Evolutionary conservation across 2,888 invertebrate species (phyloP).

Genomic region (Lepeophtheirus nordmannii): DNA sequence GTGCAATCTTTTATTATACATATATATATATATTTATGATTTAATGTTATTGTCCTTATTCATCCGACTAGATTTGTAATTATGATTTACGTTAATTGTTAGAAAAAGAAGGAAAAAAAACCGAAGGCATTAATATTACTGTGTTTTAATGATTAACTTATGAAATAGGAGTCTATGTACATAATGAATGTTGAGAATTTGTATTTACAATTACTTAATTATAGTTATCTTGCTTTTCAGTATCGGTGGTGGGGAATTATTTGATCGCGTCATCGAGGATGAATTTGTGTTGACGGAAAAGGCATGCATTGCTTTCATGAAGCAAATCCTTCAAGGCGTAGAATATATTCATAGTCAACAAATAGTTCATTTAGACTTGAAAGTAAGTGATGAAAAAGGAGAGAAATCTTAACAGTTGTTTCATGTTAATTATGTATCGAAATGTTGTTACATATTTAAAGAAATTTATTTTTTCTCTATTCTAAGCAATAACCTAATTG

Average conservation of each 20-base stretch:
- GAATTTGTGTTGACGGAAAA: constrained; percentile 92
- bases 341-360: constrained; percentile 90
- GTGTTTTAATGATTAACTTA: too few species aligned
- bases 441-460: background rate
- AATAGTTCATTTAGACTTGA: constrained; percentile 91
- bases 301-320: constrained; percentile 77
- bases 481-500: constrained; percentile 27
- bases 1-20: too few species aligned
- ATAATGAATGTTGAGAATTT: too few species aligned
- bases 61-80: too few species aligned
- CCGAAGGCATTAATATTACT: too few species aligned
- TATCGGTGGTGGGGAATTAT: constrained; percentile 92
- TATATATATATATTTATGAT: too few species aligned
- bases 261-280: constrained; percentile 95
- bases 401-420: background rate
- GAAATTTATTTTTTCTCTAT: background rate
- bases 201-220: too few species aligned
- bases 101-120: background rate
- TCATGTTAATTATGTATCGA: background rate
- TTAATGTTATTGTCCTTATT: too few species aligned
- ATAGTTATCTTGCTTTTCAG: constrained; percentile 42
- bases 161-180: too few species aligned
- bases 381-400: constrained; percentile 45
- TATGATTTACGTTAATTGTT: background rate
- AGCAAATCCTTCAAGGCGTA: constrained; percentile 95